A percentile compares a stretch with the other conserved stretches of the same genome.
Evolutionary conservation across 2,888 invertebrate species (phyloP).

Genomic region (Hypercompe scribonia): DNA sequence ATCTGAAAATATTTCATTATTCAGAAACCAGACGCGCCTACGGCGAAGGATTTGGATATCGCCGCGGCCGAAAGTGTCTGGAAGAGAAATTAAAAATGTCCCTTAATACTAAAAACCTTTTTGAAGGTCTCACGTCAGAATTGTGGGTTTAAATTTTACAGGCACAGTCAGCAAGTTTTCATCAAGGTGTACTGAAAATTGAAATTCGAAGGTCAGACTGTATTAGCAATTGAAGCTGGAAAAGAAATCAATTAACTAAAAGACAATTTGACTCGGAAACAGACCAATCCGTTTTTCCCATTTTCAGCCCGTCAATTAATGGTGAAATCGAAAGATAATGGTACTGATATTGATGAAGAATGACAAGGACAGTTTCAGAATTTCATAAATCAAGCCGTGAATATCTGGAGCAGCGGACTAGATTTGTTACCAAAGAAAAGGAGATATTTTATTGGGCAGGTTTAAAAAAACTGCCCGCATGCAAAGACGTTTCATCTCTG

Average conservation of each 20-base stretch:
- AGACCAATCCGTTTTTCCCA: conserved; percentile 50
- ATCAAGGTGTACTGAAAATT: background rate
- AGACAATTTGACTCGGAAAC: conserved; percentile 47
- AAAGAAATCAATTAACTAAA: conserved; percentile 45
- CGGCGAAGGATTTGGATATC: too few relatives aligned
- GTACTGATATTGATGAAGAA: conserved; percentile 52
- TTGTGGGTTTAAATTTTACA: background rate
- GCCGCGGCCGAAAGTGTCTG: too few relatives aligned
- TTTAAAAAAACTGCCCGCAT: conserved; percentile 38
- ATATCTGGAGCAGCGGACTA: conserved; percentile 44
- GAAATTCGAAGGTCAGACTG: conserved; percentile 5
- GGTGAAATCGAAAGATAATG: conserved; percentile 37
- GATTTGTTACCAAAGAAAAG: conserved; percentile 44
- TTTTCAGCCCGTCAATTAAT: conserved; percentile 41
- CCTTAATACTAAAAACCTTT: background rate
- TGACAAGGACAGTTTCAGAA: conserved; percentile 46
- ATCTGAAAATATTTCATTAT: too few relatives aligned
- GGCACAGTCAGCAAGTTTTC: too few relatives aligned
- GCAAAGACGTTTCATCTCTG: conserved; percentile 18
- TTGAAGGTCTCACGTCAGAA: background rate
- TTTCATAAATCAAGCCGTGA: conserved; percentile 51
- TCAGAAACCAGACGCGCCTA: too few relatives aligned
- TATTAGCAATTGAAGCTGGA: conserved; percentile 23
- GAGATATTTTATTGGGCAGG: conserved; percentile 55
- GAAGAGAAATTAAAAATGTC: background rate